A percentile compares a stretch with the other conserved stretches of the same genome.
These are phyloP conservation scores for Dermolepida albohirtum DNA, from an alignment of 2,888 invertebrate genomes.

Conservation along the genomic window DNA sequence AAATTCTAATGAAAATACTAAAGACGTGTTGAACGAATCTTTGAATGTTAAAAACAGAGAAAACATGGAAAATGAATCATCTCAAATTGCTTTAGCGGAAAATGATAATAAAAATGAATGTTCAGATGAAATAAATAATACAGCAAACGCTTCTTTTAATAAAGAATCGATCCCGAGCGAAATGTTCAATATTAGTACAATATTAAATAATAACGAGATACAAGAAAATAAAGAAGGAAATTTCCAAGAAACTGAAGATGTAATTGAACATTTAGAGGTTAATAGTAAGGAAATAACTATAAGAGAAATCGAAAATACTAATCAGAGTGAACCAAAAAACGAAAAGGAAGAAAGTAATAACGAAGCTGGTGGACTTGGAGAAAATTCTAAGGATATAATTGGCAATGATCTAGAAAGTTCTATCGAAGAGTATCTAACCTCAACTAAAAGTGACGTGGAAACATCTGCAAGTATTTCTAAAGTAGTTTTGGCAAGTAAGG, in stretches of 20 bases:
- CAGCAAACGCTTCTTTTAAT: background rate
- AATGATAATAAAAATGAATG: background rate
- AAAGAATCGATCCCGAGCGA: background rate
- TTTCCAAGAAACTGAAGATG: background rate
- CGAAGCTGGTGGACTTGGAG: background rate
- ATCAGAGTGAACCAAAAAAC: background rate
- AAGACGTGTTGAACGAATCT: background rate
- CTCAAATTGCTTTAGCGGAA: background rate
- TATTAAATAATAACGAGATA: background rate
- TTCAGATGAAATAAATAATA: background rate
- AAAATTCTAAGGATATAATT: background rate
- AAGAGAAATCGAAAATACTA: background rate
- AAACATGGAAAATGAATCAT: background rate
- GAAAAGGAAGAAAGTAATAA: too few species aligned
- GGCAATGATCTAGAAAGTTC: background rate
- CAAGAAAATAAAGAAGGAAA: constrained; percentile 4
- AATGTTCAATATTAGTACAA: background rate
- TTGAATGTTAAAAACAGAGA: background rate
- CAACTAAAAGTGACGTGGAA: background rate
- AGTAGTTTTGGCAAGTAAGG: background rate
- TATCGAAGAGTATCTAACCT: background rate
- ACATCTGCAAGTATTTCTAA: background rate
- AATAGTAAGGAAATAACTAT: background rate
- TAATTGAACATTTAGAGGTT: background rate
- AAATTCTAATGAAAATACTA: background rate